Base-by-base conservation (phyloP, 2,797 vertebrate species). In the Holocentrus rufus region DNA sequence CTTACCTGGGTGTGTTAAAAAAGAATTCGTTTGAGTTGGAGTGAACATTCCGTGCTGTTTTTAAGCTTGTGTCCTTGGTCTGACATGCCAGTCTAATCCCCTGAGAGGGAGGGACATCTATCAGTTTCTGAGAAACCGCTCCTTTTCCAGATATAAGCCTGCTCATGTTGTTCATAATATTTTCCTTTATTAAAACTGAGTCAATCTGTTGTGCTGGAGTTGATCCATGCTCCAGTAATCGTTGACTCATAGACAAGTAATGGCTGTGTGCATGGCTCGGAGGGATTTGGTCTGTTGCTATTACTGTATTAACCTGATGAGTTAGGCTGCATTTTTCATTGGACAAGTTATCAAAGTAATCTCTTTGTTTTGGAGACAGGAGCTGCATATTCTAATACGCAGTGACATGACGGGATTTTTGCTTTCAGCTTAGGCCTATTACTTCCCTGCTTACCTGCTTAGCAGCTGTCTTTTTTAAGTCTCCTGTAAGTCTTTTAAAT, bases 111-210 rank as follows among this genome's bases (percentile, higher is more conserved):
- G 64, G 70, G 75, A 73, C 63, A 58, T 79, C 55, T 80, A 80
- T 78, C 56, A 7, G 52, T 75, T 80, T 87, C 77, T 71, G 27
- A 77, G 81, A 83, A 88, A 61, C 77, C 67, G 6, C 65, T 84
- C 72, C 74, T 81, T 85, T 83, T 62, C 56, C 79, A 65, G 69
- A 22, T 54, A 66, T 46, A 67, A 72, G 34, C 55, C 61, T 69
- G 63, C 78, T 85, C 53, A 75, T 81, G 72, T 82, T 84, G 76
- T 82, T 89, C 85, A 65, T 53, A 30, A 89, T 78, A 85, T 84
- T 91, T 90, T 90, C 86, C 90, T 79, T 83, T 65, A 81, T 80
- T 80, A 70, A 77, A 84, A 68, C 70, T 53, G 46, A 82, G 59
- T 63, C 61, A 70, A 30, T 69, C 66, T 72, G 57, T 78, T 76